These are phyloP conservation scores for Crossaster papposus DNA, from an alignment of 53 echinoderm and acorn worm genomes.

Conservation along the genomic window DNA sequence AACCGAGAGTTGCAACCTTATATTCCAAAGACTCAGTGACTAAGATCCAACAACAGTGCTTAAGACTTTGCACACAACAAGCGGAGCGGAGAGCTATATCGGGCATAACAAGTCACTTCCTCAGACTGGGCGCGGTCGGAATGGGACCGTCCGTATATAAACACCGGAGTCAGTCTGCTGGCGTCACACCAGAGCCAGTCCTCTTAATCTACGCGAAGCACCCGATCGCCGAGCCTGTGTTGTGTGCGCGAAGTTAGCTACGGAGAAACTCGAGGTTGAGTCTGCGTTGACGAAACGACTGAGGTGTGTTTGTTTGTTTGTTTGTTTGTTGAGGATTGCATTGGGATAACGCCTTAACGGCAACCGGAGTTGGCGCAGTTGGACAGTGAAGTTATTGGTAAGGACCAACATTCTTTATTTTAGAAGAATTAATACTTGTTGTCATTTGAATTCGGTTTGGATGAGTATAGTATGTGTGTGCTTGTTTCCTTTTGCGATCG, in stretches of 20 bases:
- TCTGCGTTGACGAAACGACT: slow-evolving; percentile 5
- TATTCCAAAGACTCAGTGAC: slow-evolving; percentile 3
- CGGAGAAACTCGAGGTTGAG: not conserved
- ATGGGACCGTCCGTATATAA: slow-evolving; percentile 43
- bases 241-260: not conserved
- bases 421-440: not conserved
- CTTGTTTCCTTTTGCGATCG: no score
- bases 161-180: not conserved
- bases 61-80: not conserved
- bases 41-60: not conserved
- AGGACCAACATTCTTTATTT: not conserved
- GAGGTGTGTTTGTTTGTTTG: not conserved
- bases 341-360: slow-evolving; percentile 21
- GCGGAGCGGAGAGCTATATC: slow-evolving; percentile 3
- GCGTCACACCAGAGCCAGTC: slow-evolving; percentile 30
- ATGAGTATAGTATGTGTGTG: no score
- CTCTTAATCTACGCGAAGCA: slow-evolving; percentile 24
- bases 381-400: slow-evolving; percentile 3
- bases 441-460: not conserved
- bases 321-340: no score
- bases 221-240: not conserved
- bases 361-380: slow-evolving; percentile 7
- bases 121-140: slow-evolving; percentile 42
- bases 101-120: slow-evolving; percentile 59
- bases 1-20: not conserved